Conservation (phyloP, 1,140 invertebrate species). For the Linepithema humile region DNA sequence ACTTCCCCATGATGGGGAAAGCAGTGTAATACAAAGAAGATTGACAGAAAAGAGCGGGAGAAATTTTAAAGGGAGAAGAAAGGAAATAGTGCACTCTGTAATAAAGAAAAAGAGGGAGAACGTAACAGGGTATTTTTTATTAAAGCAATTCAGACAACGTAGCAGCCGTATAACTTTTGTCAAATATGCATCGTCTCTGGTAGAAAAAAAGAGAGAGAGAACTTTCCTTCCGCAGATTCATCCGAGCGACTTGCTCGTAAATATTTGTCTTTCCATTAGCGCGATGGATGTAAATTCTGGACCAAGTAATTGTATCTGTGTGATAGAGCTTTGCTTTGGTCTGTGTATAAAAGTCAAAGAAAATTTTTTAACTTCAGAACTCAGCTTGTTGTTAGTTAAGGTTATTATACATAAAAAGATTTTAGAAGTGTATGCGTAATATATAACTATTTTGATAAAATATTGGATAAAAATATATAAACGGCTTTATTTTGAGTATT, state of each 20-base stretch:
- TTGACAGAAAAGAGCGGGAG: background rate
- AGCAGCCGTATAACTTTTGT: slow-evolving; percentile 36
- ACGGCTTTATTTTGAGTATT: background rate
- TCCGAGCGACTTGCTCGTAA: slow-evolving; percentile 59
- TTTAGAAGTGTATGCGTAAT: background rate
- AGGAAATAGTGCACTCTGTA: background rate
- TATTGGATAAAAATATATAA: too few species aligned
- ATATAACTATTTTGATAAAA: background rate
- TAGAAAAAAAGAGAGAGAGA: slow-evolving; percentile 26
- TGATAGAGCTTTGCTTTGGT: slow-evolving; percentile 7
- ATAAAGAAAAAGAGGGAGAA: background rate
- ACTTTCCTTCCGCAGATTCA: slow-evolving; percentile 31
- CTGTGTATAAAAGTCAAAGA: slow-evolving; percentile 34
- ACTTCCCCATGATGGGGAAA: background rate
- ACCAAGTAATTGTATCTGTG: slow-evolving; percentile 64
- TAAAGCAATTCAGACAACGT: slow-evolving; percentile 48
- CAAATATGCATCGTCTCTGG: slow-evolving; percentile 42
- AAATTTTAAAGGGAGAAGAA: background rate
- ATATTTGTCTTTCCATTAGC: slow-evolving; percentile 71
- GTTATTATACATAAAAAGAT: background rate
- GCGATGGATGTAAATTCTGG: slow-evolving; percentile 59
- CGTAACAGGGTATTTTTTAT: slow-evolving; percentile 51
- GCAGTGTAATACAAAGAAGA: slow-evolving; percentile 11
- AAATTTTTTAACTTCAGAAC: background rate
- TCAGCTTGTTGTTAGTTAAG: background rate